Evolutionary conservation across 2,797 vertebrate species (phyloP).

Genomic region (Chanos chanos): DNA sequence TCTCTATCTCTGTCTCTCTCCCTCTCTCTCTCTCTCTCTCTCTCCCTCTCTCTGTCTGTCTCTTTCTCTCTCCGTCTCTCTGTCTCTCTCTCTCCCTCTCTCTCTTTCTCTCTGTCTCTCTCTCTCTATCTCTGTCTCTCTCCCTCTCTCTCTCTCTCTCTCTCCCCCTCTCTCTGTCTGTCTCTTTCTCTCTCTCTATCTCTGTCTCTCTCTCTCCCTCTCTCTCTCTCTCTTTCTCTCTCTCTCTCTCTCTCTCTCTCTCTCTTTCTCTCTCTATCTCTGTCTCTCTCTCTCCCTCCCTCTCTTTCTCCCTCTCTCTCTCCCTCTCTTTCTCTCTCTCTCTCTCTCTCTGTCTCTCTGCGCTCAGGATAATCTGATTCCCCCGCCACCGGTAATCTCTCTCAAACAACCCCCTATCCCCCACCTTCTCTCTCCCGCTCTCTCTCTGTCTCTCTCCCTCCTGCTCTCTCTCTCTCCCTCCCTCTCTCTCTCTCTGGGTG

Average conservation of each 20-base stretch:
- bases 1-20: background rate
- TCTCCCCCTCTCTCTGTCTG: background rate
- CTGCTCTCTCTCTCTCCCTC: background rate
- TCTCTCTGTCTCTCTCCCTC: background rate
- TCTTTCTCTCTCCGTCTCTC: background rate
- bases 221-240: background rate
- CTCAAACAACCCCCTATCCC: constrained; percentile 35
- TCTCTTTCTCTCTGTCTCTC: constrained; percentile 2
- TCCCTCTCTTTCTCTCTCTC: background rate
- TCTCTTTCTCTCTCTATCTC: background rate
- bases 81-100: background rate
- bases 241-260: background rate
- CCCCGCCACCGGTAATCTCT: constrained; percentile 38
- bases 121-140: background rate
- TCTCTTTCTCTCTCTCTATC: constrained; percentile 6
- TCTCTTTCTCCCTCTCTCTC: background rate
- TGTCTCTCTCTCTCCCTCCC: too few relatives aligned
- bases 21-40: background rate
- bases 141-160: background rate
- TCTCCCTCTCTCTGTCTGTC: background rate
- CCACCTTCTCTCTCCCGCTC: background rate
- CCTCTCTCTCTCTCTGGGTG: background rate
- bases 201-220: background rate
- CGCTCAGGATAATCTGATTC: constrained; percentile 48
- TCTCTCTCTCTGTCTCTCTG: constrained; percentile 4